A percentile compares a stretch with the other conserved stretches of the same genome.
Evolutionary conservation across 2,797 vertebrate genomes (phyloP).

Genomic region (Oophaga sylvatica): DNA sequence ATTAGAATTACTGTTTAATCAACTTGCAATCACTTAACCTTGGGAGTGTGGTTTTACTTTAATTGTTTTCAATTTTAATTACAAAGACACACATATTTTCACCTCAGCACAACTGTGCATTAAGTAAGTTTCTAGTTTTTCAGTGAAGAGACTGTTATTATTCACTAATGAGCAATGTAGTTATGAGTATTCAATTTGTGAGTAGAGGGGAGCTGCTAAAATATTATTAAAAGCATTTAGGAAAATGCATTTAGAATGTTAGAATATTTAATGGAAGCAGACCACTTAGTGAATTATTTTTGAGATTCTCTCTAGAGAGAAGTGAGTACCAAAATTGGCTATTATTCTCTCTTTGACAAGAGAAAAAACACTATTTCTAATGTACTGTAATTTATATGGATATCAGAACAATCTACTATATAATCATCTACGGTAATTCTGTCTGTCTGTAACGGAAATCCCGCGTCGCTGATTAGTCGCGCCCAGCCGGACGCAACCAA

Average conservation of each 20-base stretch:
- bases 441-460: too few relatives aligned
- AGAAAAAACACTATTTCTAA: neutral
- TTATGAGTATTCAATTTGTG: constrained; percentile 12
- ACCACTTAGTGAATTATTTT: constrained; percentile 29
- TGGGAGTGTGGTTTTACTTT: constrained; percentile 11
- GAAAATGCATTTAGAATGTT: constrained; percentile 22
- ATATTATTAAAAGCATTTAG: constrained; percentile 42
- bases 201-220: constrained; percentile 33
- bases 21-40: constrained; percentile 24
- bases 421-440: too few relatives aligned
- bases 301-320: neutral
- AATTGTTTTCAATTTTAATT: constrained; percentile 28
- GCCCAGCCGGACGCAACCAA: too few relatives aligned
- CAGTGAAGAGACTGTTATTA: constrained; percentile 25
- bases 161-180: constrained; percentile 39
- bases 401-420: too few relatives aligned
- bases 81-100: constrained; percentile 12
- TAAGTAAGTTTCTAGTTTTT: constrained; percentile 20
- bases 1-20: constrained; percentile 13
- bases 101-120: too few relatives aligned
- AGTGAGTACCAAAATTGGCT: neutral
- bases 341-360: neutral
- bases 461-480: too few relatives aligned
- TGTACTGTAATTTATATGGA: neutral
- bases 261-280: constrained; percentile 28